A percentile compares a stretch with the other conserved stretches of the same genome.
Evolutionary conservation across 1,140 invertebrate genomes (phyloP).

Genomic region (Dufourea novaeangliae): DNA sequence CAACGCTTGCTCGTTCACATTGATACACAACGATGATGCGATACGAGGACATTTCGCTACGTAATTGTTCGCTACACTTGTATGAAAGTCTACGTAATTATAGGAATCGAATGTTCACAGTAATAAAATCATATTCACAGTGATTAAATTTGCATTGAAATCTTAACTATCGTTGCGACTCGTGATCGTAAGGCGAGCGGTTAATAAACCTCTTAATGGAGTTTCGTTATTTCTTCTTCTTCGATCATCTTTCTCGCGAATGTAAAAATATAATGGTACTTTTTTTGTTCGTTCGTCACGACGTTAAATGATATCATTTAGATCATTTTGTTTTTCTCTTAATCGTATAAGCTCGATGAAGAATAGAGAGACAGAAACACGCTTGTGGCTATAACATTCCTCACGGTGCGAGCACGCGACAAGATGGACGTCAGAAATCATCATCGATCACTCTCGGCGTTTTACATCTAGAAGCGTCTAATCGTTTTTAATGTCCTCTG

Average conservation of each 20-base stretch:
- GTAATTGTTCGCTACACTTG: no score
- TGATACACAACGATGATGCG: no score
- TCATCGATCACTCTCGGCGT: background rate
- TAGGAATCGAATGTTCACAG: no score
- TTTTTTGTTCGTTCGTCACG: background rate
- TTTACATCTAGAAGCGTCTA: background rate
- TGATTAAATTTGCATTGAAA: no score
- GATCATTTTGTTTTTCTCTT: slow-evolving; percentile 15
- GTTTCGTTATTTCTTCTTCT: background rate
- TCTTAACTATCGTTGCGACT: no score
- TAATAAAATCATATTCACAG: no score
- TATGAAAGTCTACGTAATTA: no score
- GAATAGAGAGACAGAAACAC: slow-evolving; percentile 11
- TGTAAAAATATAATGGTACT: slow-evolving; percentile 43
- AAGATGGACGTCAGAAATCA: background rate
- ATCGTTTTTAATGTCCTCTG: background rate
- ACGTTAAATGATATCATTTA: slow-evolving; percentile 14
- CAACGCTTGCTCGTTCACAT: no score
- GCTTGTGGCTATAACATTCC: background rate
- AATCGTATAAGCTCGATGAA: slow-evolving; percentile 50
- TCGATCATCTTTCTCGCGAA: slow-evolving; percentile 9
- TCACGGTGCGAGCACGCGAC: background rate
- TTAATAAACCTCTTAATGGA: slow-evolving; percentile 5
- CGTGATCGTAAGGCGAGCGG: no score
- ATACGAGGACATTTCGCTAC: no score